Evolutionary conservation across 2,797 vertebrate species (phyloP), one percentile per base, ranked within the genome.

Genomic region (Ataeniobius toweri): DNA sequence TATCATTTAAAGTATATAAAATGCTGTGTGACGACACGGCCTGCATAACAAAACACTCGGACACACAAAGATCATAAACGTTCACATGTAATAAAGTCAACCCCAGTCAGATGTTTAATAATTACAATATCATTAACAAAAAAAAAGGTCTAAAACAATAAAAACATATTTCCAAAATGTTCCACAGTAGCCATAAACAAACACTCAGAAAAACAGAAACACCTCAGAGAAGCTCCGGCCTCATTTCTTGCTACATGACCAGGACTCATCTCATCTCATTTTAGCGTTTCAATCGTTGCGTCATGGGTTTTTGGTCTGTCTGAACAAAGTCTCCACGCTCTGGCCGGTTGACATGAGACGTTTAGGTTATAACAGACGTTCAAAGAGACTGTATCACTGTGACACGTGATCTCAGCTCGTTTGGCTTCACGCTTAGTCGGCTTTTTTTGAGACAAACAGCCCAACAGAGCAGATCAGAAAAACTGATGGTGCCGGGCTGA

Each of bases 51-150:
- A 91, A 86, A 20, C 59, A 92, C 87, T 76, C 76, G 26, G 73
- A 90, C 82, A 88, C 89, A 89, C 80, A 81, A 76, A 89, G 79
- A 73, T 94, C 78, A 94, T 95, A 95, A 94, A 89, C 93, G 94
- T 92, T 72, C 31, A 92, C 93, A 93, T 94, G 91, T 94, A 94
- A 94, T 95, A 94, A 95, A 95, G 94, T 93, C 89, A 92, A 95
- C 91, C 93, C 93, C 93, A 83, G 89, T 94, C 90, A 93, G 86
- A 95, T 93, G 86, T 93, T 91, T 94, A 88, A 92, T 91, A 93
- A 94, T 94, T 93, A 93, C 92, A 94, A 91, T 93, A 94, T 94
- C 89, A 91, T 89, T 87, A 90, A 93, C 90, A 92, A 88, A 83
- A 83, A 89, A 89, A 89, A 87, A 90, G 44, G 84, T 77, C 81